Evolutionary conservation across 2,888 invertebrate species (phyloP), one percentile per base, ranked within the genome.

Genomic region (Standfussiana lucernea): DNA sequence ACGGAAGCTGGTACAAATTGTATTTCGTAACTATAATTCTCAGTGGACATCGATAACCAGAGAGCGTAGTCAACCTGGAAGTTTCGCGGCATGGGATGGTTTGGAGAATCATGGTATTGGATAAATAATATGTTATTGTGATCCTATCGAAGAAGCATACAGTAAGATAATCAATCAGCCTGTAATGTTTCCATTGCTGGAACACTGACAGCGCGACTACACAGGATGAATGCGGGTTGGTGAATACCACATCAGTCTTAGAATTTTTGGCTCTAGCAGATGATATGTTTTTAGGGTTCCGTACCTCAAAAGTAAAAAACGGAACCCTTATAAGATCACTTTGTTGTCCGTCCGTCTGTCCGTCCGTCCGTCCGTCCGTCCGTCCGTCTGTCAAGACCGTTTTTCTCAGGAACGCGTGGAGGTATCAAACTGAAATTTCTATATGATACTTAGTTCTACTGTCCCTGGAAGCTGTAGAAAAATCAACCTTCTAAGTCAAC

Each of bases 21-120:
- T 88, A 84, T 87, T 86, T 80, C 77, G 77, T 83, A 83, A 86
- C 88, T 82, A 78, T 72, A 77, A 87, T 79, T 82, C 88, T 85
- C 87, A 75, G 80, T 74, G 88, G 89, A 47, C 71, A 77, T 83
- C 75, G 71, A 80, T 84, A 85, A 86, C 83, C 81, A 74, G 73
- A 69, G 76, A 67, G 76, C 59, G 85, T 87, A 84, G 84, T 80
- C 80, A 80, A 80, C 71, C 40, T 72, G 69, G 62, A 74, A 83
- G 47, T 82, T 81, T 53, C 28, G 24, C 28, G 37, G 24, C 21
- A 64, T 15, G n/a, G 28, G 50, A 37, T 15, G 5, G 45, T 45
- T 45, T 45, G 15, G 42, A 77, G 35, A 28, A 24, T 47, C 47
- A 18, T 42, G 56, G 64, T 2, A 10, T 40, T 40, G 28, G n/a